A percentile compares a stretch with the other conserved stretches of the same genome.
Conservation (phyloP, 2,113 vertebrate genomes). For the Charina bottae region DNA sequence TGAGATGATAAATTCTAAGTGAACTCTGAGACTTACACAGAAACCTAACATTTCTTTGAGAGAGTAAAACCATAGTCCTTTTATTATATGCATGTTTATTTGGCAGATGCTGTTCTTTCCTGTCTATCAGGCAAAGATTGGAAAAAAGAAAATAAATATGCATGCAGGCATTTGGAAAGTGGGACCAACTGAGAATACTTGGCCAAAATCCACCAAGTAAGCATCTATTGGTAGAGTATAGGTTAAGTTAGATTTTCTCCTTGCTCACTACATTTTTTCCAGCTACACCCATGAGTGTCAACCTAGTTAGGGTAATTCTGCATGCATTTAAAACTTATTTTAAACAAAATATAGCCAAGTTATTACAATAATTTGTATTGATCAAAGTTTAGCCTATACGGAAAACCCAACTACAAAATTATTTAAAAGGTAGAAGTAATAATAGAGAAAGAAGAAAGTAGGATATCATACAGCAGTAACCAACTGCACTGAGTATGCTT, state of each 20-base stretch:
- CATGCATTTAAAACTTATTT: not conserved
- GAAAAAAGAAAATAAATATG: not conserved
- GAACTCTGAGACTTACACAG: not conserved
- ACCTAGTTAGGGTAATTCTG: not conserved
- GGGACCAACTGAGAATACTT: not conserved
- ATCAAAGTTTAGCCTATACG: not conserved
- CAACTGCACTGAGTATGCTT: not conserved
- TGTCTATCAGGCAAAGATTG: not conserved
- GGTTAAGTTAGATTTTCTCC: not conserved
- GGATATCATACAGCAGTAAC: not conserved
- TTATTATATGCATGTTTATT: not conserved
- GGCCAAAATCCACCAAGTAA: not conserved
- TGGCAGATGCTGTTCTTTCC: not conserved
- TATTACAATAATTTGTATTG: not conserved
- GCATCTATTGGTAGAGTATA: not conserved
- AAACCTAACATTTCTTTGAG: not conserved
- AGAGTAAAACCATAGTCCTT: not conserved
- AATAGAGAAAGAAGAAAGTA: no score
- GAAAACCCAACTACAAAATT: not conserved
- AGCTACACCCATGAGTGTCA: not conserved
- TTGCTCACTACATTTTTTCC: not conserved
- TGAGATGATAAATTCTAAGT: not conserved
- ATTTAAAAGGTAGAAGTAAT: no score
- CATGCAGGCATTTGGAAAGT: not conserved
- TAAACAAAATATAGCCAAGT: not conserved